phyloP scores from a whole-genome alignment of 2,797 vertebrate species.

The Sandelia bainsii region DNA sequence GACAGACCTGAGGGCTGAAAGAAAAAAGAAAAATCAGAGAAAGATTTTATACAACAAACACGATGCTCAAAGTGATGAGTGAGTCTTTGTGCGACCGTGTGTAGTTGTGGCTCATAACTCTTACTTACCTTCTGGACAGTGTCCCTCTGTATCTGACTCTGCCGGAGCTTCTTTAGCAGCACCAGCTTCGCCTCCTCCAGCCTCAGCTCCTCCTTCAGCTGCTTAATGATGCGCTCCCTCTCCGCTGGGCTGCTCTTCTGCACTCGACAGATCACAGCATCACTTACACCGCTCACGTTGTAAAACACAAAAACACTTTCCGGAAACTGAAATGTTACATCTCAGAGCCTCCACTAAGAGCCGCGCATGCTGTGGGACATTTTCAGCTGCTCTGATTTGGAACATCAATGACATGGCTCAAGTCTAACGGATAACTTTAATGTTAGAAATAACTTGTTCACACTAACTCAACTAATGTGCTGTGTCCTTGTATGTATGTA shows the following conservation, averaged over 20 bases:
- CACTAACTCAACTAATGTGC: background rate
- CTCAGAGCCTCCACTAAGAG: background rate
- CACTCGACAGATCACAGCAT: slow-evolving; percentile 47
- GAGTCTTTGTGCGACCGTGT: background rate
- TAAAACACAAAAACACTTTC: slow-evolving; percentile 12
- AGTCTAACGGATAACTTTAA: background rate
- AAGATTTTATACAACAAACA: slow-evolving; percentile 9
- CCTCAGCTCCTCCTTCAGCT: slow-evolving; percentile 93
- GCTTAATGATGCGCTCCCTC: slow-evolving; percentile 90
- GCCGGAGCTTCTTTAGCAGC: slow-evolving; percentile 93
- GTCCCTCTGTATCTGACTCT: slow-evolving; percentile 95
- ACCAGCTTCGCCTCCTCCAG: slow-evolving; percentile 96
- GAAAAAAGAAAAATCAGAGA: background rate
- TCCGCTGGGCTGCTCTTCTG: slow-evolving; percentile 84
- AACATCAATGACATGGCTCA: background rate
- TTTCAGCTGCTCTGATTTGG: background rate
- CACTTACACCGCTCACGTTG: slow-evolving; percentile 26
- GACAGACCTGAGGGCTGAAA: slow-evolving; percentile 84
- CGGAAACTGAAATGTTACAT: background rate
- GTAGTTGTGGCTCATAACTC: background rate
- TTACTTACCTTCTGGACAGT: slow-evolving; percentile 88
- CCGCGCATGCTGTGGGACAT: background rate
- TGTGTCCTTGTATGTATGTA: background rate
- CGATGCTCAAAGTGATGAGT: background rate
- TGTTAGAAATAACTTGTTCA: slow-evolving; percentile 1